Evolutionary conservation across 2,113 vertebrate genomes (phyloP), one percentile per base, ranked within the genome.

Genomic region (Siniperca chuatsi): DNA sequence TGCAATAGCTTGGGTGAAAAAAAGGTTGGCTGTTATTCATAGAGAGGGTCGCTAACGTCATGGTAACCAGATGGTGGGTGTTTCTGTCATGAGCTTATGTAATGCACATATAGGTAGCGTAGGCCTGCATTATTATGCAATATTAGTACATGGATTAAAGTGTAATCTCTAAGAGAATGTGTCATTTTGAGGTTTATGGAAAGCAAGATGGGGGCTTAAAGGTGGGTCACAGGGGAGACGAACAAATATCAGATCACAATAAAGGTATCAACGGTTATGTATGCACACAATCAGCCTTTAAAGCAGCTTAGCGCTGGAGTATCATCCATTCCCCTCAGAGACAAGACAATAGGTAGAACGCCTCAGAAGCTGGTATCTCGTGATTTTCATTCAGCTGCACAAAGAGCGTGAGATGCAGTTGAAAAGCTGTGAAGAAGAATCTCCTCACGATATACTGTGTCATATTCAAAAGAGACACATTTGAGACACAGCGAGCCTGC

Each of bases 1-100:
- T 74, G 75, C 40, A 62, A 18, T 9, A 65, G 46, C 25, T 25
- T 20, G 21, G n/a, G 16, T 68, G 11, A 78, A 15, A 52, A 75
- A 60, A 68, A 55, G 42, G 61, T 71, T 50, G 40, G 23, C 20
- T 75, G 21, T 61, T 57, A 77, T 71, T 75, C 72, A 79, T 6
- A 55, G 20, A n/a, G 35, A 60, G 16, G 60, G 42, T 68, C 55
- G 60, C 54, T 72, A 75, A 61, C 6, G 3, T 76, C 73, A 90
- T 61, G 37, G 60, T 55, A 72, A 79, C 80, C 89, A 90, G 86
- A 87, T 92, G 90, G 86, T 67, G 71, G 67, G 55, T 81, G 81
- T 67, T 75, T 60, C 82, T 46, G 23, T 75, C 42, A 33, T 44
- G 18, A 73, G 35, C n/a, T 85, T 78, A 76, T 72, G 83, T 58